Percentiles rank a stretch among this genome's conserved stretches.
phyloP scores from a whole-genome alignment of 1,140 invertebrate species.

The Pseudachorutes palmiensis region DNA sequence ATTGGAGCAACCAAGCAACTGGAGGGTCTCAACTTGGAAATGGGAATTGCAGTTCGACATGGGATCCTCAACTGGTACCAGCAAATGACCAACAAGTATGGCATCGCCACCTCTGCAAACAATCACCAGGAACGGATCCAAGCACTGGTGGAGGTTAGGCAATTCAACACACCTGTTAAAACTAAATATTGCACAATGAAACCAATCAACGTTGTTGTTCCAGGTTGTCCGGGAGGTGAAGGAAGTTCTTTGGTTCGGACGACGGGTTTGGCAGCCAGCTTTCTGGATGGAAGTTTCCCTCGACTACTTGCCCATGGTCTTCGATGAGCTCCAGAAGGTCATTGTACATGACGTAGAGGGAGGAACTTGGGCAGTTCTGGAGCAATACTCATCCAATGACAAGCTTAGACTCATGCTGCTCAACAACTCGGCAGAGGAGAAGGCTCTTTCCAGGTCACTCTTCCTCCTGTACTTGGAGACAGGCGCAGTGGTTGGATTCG shows the following conservation, averaged over 20 bases:
- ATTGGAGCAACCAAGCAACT: neutral
- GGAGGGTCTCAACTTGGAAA: slow-evolving; percentile 16
- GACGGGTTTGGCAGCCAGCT: slow-evolving; percentile 27
- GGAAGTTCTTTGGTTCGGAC: no score
- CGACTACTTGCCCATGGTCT: slow-evolving; percentile 29
- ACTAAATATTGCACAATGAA: no score
- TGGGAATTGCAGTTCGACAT: no score
- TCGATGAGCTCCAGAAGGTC: slow-evolving; percentile 36
- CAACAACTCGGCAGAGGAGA: neutral
- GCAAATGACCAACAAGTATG: no score
- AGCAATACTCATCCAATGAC: slow-evolving; percentile 15
- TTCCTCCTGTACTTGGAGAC: slow-evolving; percentile 31
- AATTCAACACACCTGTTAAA: no score
- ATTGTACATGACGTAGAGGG: slow-evolving; percentile 33
- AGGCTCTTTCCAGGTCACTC: slow-evolving; percentile 17
- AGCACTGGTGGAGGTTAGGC: no score
- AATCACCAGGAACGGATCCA: no score
- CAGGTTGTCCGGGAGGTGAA: no score
- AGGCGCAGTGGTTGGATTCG: no score
- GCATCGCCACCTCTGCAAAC: no score
- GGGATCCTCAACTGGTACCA: slow-evolving; percentile 33
- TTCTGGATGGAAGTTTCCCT: slow-evolving; percentile 27
- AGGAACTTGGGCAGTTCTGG: slow-evolving; percentile 16
- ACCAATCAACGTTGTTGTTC: no score
- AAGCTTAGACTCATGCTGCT: slow-evolving; percentile 26